A percentile compares a stretch with the other conserved stretches of the same genome.
These are phyloP conservation scores for Podarcis raffonei DNA, from an alignment of 2,113 vertebrate genomes.

Conservation along the genomic window DNA sequence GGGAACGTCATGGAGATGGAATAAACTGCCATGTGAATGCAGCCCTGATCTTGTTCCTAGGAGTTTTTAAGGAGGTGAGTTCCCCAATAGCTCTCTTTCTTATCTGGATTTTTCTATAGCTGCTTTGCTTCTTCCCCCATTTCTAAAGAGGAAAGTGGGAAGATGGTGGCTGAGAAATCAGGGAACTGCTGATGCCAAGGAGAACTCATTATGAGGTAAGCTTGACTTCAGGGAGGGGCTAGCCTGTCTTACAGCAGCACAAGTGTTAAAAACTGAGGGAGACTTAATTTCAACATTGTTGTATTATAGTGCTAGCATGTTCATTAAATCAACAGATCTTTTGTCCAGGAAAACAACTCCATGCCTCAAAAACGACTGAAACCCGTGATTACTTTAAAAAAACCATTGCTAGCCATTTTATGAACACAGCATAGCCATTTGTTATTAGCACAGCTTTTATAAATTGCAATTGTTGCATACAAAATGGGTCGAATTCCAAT, in stretches of 20 bases:
- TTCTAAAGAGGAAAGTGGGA: background rate
- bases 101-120: background rate
- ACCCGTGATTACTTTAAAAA: background rate
- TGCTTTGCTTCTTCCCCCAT: background rate
- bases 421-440: background rate
- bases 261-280: background rate
- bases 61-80: no score
- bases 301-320: background rate
- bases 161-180: no score
- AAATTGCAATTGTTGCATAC: background rate
- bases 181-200: background rate
- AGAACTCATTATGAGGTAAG: background rate
- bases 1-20: no score
- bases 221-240: background rate
- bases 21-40: no score
- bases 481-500: constrained; percentile 53
- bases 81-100: no score
- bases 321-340: background rate
- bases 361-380: background rate
- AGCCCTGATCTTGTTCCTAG: no score
- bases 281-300: background rate
- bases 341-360: background rate
- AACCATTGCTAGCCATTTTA: background rate
- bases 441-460: background rate
- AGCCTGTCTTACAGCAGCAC: background rate